phyloP scores from a whole-genome alignment of 2,888 invertebrate genomes.

The Dryococelus australis region DNA sequence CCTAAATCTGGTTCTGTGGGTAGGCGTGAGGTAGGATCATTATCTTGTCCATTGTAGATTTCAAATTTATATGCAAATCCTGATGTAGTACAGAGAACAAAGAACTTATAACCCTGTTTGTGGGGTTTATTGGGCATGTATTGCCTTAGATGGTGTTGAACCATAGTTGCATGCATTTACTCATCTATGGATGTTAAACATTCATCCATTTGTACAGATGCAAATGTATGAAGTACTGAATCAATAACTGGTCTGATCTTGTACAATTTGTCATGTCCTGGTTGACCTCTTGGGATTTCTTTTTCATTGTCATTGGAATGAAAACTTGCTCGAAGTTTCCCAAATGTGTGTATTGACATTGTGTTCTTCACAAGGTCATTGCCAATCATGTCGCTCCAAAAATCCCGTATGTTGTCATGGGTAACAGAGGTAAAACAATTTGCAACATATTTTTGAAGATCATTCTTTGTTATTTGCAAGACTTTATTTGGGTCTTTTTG shows the following conservation, averaged over 20 bases:
- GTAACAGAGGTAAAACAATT: constrained; percentile 18
- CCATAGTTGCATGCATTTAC: constrained; percentile 53
- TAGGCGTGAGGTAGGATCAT: constrained; percentile 35
- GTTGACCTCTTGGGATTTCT: constrained; percentile 16
- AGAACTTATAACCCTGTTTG: constrained; percentile 50
- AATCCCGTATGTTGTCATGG: constrained; percentile 13
- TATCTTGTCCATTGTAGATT: constrained; percentile 44
- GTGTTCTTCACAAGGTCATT: constrained; percentile 26
- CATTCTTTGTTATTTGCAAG: background rate
- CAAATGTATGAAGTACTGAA: background rate
- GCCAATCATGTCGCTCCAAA: background rate
- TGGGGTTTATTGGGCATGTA: constrained; percentile 51
- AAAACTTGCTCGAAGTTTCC: constrained; percentile 18
- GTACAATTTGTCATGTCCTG: constrained; percentile 21
- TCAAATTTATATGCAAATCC: constrained; percentile 49
- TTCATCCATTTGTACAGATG: constrained; percentile 20
- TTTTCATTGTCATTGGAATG: constrained; percentile 20
- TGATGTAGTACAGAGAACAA: constrained; percentile 43
- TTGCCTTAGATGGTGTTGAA: constrained; percentile 51
- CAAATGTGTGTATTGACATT: constrained; percentile 13
- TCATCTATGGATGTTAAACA: constrained; percentile 49
- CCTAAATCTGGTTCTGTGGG: constrained; percentile 45
- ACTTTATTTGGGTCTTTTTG: background rate
- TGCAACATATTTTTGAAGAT: background rate
- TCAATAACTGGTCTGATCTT: constrained; percentile 25